Percentiles rank a stretch among this genome's conserved stretches.
Evolutionary conservation across 2,888 invertebrate species (phyloP).

Genomic region (Ctenicera cuprea): DNA sequence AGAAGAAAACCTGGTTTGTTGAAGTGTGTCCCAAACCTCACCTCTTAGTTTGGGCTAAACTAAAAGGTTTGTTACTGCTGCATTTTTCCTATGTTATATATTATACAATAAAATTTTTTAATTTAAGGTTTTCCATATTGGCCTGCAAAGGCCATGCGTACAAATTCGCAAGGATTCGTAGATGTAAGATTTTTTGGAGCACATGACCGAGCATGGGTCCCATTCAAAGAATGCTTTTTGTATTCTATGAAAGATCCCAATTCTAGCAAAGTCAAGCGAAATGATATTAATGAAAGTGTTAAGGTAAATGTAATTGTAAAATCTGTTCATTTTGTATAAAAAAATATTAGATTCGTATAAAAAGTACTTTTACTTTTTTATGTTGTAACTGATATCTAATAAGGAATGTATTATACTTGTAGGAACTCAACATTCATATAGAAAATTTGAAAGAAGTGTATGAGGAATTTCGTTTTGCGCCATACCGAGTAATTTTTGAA

Average conservation of each 20-base stretch:
- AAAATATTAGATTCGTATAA: too few relatives aligned
- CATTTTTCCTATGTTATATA: not conserved
- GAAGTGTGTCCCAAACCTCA: conserved; percentile 94
- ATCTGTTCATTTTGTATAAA: too few relatives aligned
- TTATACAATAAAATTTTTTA: conserved; percentile 26
- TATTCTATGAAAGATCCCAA: conserved; percentile 87
- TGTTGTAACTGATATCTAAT: too few relatives aligned
- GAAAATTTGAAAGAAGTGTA: conserved; percentile 82
- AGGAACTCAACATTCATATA: conserved; percentile 87
- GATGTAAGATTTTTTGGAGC: conserved; percentile 97
- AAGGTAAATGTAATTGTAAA: conserved; percentile 68
- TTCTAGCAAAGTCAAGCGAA: conserved; percentile 76
- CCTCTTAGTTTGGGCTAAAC: conserved; percentile 95
- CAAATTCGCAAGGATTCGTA: conserved; percentile 79
- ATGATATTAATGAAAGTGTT: conserved; percentile 78
- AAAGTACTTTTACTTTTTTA: too few relatives aligned
- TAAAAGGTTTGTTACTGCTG: conserved; percentile 80
- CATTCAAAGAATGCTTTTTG: conserved; percentile 87
- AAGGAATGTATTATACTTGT: conserved; percentile 37
- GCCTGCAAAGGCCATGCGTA: conserved; percentile 95
- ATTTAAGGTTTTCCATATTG: conserved; percentile 91
- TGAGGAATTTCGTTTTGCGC: conserved; percentile 84
- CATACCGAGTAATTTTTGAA: conserved; percentile 81
- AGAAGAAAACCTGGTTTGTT: conserved; percentile 90
- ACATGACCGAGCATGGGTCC: conserved; percentile 95